Evolutionary conservation across 2,797 vertebrate species (phyloP).

Genomic region (Propithecus deckenii): DNA sequence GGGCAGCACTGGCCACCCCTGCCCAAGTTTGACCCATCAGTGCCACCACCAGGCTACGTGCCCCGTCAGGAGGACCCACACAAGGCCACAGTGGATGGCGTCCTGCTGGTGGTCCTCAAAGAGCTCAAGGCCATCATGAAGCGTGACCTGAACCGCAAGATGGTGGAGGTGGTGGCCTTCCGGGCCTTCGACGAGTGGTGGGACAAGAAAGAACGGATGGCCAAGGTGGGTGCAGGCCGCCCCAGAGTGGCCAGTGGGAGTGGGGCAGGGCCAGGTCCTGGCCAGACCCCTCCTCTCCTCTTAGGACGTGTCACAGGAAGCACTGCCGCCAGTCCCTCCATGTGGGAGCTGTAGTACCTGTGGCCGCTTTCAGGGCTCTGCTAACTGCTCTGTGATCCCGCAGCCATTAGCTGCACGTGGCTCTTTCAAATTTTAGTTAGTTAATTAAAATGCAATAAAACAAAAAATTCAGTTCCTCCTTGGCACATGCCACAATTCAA

Average conservation of each 20-base stretch:
- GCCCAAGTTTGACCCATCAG: slow-evolving; percentile 96
- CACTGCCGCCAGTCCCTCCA: neutral
- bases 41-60: slow-evolving; percentile 96
- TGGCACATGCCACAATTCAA: rapidly evolving
- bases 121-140: slow-evolving; percentile 99
- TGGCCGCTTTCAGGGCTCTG: neutral
- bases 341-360: neutral
- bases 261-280: no score
- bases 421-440: no score
- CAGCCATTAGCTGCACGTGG: neutral
- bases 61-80: slow-evolving; percentile 97
- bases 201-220: slow-evolving; percentile 97
- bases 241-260: rapidly evolving
- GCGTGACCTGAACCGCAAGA: slow-evolving; percentile 97
- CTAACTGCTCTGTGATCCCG: no score
- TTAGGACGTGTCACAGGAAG: neutral
- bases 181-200: slow-evolving; percentile 99
- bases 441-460: neutral
- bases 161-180: slow-evolving; percentile 99
- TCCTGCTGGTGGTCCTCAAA: slow-evolving; percentile 96
- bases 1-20: slow-evolving; percentile 94
- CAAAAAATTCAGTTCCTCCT: neutral
- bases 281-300: rapidly evolving
- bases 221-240: slow-evolving; percentile 88
- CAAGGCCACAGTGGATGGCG: slow-evolving; percentile 97